Percentiles rank a stretch among this genome's conserved stretches.
These are phyloP conservation scores for Asbolus verrucosus DNA, from an alignment of 1,140 invertebrate genomes.

Conservation along the genomic window DNA sequence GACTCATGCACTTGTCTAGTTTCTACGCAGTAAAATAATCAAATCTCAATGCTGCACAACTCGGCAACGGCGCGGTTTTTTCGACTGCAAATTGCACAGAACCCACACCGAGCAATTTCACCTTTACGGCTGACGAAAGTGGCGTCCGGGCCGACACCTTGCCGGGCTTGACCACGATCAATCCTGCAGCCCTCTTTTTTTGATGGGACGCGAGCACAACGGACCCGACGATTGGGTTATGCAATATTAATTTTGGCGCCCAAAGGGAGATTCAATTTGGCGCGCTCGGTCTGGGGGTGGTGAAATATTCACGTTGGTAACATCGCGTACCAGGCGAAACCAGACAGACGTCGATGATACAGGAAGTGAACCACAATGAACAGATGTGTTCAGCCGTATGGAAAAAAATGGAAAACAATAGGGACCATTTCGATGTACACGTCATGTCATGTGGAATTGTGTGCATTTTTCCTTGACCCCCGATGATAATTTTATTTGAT, in stretches of 20 bases:
- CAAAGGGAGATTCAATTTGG: conserved; percentile 11
- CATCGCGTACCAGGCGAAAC: conserved; percentile 21
- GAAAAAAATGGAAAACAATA: conserved; percentile 32
- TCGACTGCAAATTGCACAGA: background rate
- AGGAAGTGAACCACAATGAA: conserved; percentile 43
- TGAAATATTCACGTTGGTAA: conserved; percentile 21
- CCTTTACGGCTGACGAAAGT: background rate
- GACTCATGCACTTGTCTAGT: conserved; percentile 10
- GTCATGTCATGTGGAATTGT: conserved; percentile 7
- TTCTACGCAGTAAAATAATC: conserved; percentile 20
- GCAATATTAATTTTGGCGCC: conserved; percentile 35
- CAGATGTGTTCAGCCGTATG: conserved; percentile 30
- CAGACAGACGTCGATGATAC: conserved; percentile 21
- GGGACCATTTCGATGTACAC: conserved; percentile 13
- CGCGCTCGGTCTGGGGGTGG: conserved; percentile 7
- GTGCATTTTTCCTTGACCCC: conserved; percentile 16
- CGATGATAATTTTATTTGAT: conserved; percentile 8
- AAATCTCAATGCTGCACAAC: background rate
- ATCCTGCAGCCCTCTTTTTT: too few relatives aligned
- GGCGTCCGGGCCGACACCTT: background rate
- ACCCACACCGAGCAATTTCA: conserved; percentile 1
- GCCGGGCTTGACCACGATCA: background rate
- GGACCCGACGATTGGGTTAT: background rate
- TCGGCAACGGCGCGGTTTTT: background rate
- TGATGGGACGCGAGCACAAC: too few relatives aligned